These are phyloP conservation scores for Hippocampus guttulatus DNA, from an alignment of 2,113 vertebrate species.

Conservation along the genomic window DNA sequence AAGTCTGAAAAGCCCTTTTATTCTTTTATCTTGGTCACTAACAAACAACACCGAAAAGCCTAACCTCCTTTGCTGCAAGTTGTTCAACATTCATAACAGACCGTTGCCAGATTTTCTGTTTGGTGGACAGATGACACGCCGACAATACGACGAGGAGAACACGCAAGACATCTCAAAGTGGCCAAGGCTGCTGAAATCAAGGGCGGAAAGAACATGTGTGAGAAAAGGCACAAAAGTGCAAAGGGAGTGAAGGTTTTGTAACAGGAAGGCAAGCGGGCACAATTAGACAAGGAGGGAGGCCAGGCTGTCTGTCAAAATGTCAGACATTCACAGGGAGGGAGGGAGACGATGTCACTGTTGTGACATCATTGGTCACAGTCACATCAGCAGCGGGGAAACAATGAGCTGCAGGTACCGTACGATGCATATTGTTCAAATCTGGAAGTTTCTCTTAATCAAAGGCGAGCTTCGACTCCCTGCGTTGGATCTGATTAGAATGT, in stretches of 20 bases:
- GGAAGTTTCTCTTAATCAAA: neutral
- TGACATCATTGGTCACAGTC: slow-evolving; percentile 64
- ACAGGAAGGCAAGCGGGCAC: slow-evolving; percentile 11
- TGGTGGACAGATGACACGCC: neutral
- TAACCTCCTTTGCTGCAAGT: neutral
- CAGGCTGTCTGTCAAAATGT: slow-evolving; percentile 38
- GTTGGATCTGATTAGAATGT: neutral
- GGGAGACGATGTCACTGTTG: slow-evolving; percentile 40
- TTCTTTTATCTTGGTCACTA: neutral
- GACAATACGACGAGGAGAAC: slow-evolving; percentile 35
- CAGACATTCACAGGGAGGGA: slow-evolving; percentile 10
- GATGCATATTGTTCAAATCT: neutral
- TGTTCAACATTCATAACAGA: neutral
- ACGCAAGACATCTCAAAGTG: slow-evolving; percentile 30
- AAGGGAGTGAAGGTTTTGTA: slow-evolving; percentile 16
- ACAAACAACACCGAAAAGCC: neutral
- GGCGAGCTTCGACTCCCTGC: neutral
- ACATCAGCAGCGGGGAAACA: neutral
- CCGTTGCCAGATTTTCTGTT: neutral
- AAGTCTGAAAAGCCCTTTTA: neutral
- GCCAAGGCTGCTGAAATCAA: slow-evolving; percentile 28
- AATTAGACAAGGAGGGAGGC: slow-evolving; percentile 36
- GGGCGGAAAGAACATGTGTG: slow-evolving; percentile 12
- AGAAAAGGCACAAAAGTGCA: slow-evolving; percentile 24
- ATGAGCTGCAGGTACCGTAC: neutral